Evolutionary conservation across 2,797 vertebrate species (phyloP).

Genomic region (Rostrhamus sociabilis): DNA sequence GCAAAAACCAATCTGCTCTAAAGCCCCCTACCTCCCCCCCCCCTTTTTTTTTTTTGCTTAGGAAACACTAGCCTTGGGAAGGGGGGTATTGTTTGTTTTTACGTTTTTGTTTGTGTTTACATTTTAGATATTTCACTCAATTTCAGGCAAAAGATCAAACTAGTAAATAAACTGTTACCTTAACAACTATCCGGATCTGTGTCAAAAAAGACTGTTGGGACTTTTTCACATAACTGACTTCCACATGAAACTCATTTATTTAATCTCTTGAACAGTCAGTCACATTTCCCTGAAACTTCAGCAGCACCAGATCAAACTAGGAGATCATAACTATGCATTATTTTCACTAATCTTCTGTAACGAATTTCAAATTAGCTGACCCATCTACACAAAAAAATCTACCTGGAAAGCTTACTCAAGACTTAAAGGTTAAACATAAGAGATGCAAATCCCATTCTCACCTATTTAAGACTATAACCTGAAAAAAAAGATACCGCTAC

Average conservation of each 20-base stretch:
- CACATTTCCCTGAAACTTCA: background rate
- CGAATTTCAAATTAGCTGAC: background rate
- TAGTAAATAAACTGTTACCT: background rate
- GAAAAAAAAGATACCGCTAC: background rate
- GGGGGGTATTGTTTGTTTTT: too few relatives aligned
- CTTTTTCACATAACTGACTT: background rate
- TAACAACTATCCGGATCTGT: background rate
- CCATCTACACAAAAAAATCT: background rate
- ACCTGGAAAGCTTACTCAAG: background rate
- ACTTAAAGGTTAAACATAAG: background rate
- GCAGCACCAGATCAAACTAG: background rate
- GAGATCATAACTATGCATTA: background rate
- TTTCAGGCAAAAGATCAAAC: background rate
- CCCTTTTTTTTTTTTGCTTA: too few relatives aligned
- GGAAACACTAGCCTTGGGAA: background rate
- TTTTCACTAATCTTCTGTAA: background rate
- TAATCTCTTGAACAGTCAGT: background rate
- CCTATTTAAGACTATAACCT: background rate
- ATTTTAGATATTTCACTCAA: background rate
- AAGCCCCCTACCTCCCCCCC: background rate
- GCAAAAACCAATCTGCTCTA: background rate
- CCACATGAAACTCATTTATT: background rate
- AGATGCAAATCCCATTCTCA: background rate
- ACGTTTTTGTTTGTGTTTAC: background rate
- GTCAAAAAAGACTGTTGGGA: background rate